A percentile compares a stretch with the other conserved stretches of the same genome.
Evolutionary conservation across 2,888 invertebrate genomes (phyloP).

Genomic region (Sphinx pinastri): DNA sequence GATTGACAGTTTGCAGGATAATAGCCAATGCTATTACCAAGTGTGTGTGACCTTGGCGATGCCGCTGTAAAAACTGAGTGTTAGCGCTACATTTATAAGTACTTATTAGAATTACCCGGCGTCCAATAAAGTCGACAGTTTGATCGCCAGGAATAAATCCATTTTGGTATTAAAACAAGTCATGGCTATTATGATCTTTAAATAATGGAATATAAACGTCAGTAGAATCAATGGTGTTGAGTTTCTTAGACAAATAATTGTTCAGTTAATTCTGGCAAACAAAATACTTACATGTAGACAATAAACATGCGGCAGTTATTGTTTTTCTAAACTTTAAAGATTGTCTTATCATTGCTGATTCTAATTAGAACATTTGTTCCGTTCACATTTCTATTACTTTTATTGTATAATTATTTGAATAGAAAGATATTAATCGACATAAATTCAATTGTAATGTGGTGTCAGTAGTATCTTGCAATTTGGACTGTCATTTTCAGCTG

Average conservation of each 20-base stretch:
- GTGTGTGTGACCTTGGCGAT: slow-evolving; percentile 3
- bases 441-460: slow-evolving; percentile 25
- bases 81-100: not conserved
- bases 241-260: not conserved
- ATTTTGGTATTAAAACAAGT: too few relatives aligned
- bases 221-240: too few relatives aligned
- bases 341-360: slow-evolving; percentile 73
- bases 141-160: too few relatives aligned
- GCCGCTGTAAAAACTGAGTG: not conserved
- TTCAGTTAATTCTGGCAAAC: slow-evolving; percentile 28
- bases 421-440: slow-evolving; percentile 34
- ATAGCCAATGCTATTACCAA: not conserved
- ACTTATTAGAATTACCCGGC: not conserved
- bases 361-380: slow-evolving; percentile 35
- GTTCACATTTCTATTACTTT: slow-evolving; percentile 60
- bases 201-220: too few relatives aligned
- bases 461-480: not conserved
- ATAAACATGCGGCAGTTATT: slow-evolving; percentile 62
- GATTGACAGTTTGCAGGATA: not conserved
- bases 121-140: not conserved
- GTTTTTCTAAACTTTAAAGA: slow-evolving; percentile 74
- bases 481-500: slow-evolving; percentile 27
- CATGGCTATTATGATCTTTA: too few relatives aligned
- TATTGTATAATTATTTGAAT: slow-evolving; percentile 10
- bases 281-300: slow-evolving; percentile 67